Percentiles rank a stretch among this genome's conserved stretches.
These are phyloP conservation scores for Chinchilla lanigera DNA, from an alignment of 2,113 vertebrate genomes.

Conservation along the genomic window DNA sequence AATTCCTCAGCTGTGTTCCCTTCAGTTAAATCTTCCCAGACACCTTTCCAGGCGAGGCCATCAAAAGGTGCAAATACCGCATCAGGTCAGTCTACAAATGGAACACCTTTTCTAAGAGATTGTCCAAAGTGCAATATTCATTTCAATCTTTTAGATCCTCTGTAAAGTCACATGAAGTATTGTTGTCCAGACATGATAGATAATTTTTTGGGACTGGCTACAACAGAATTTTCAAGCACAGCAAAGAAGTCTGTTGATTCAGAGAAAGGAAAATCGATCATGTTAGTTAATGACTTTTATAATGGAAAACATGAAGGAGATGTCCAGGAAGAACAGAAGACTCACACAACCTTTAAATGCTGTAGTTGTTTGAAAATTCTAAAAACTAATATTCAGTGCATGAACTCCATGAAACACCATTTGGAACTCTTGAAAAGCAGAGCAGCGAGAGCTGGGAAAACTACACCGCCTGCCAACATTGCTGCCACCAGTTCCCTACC, in stretches of 20 bases:
- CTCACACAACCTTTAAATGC: conserved; percentile 95
- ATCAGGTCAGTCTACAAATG: conserved; percentile 89
- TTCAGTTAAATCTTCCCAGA: conserved; percentile 71
- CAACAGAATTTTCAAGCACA: conserved; percentile 78
- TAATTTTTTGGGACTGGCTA: conserved; percentile 79
- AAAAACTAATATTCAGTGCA: conserved; percentile 99
- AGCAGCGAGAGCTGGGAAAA: conserved; percentile 99
- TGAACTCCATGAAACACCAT: conserved; percentile 99
- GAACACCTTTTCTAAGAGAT: conserved; percentile 89
- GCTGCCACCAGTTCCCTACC: conserved; percentile 97
- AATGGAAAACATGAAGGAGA: conserved; percentile 97
- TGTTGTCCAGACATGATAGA: conserved; percentile 90
- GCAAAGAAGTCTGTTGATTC: conserved; percentile 81
- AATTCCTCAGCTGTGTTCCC: conserved; percentile 38
- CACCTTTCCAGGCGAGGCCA: conserved; percentile 44
- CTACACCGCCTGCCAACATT: conserved; percentile 99
- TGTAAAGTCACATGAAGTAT: conserved; percentile 92
- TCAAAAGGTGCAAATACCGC: conserved; percentile 76
- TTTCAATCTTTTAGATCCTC: conserved; percentile 91
- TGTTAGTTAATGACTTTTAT: conserved; percentile 98
- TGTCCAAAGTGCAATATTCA: conserved; percentile 95
- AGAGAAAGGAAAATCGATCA: conserved; percentile 95
- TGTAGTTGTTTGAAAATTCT: conserved; percentile 98
- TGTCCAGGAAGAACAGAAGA: conserved; percentile 88
- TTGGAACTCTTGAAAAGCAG: conserved; percentile 98